These are phyloP conservation scores for Automeris io DNA, from an alignment of 2,888 invertebrate species.

Conservation along the genomic window DNA sequence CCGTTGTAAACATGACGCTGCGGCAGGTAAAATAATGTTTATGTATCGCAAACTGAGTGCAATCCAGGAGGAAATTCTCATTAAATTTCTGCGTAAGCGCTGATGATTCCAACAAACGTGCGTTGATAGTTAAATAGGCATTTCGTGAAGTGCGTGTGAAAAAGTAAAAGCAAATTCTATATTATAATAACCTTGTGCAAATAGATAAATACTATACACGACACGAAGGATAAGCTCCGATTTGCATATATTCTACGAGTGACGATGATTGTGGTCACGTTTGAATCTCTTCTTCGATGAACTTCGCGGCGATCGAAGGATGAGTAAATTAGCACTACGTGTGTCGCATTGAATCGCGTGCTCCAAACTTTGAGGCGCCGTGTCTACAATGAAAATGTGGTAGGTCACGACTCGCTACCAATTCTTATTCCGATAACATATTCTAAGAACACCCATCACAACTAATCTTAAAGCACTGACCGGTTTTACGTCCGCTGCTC, in stretches of 20 bases:
- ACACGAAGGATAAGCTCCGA: background rate
- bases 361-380: slow-evolving; percentile 41
- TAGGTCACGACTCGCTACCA: slow-evolving; percentile 44
- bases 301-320: slow-evolving; percentile 22
- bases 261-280: slow-evolving; percentile 4
- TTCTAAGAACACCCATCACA: slow-evolving; percentile 7
- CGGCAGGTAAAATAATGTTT: slow-evolving; percentile 60
- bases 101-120: slow-evolving; percentile 68
- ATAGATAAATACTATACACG: background rate
- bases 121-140: slow-evolving; percentile 56
- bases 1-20: slow-evolving; percentile 73
- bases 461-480: slow-evolving; percentile 4
- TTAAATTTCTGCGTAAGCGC: slow-evolving; percentile 66
- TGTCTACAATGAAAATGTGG: slow-evolving; percentile 51
- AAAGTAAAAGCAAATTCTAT: slow-evolving; percentile 53
- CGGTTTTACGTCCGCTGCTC: slow-evolving; percentile 45
- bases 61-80: slow-evolving; percentile 65
- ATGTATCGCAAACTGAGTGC: slow-evolving; percentile 52
- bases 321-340: slow-evolving; percentile 61
- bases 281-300: slow-evolving; percentile 10
- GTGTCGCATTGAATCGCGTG: slow-evolving; percentile 49
- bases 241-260: slow-evolving; percentile 4
- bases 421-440: slow-evolving; percentile 2
- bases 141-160: slow-evolving; percentile 65
- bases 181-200: slow-evolving; percentile 8